Evolutionary conservation across 2,113 vertebrate genomes (phyloP).

Genomic region (Dicerorhinus sumatrensis): DNA sequence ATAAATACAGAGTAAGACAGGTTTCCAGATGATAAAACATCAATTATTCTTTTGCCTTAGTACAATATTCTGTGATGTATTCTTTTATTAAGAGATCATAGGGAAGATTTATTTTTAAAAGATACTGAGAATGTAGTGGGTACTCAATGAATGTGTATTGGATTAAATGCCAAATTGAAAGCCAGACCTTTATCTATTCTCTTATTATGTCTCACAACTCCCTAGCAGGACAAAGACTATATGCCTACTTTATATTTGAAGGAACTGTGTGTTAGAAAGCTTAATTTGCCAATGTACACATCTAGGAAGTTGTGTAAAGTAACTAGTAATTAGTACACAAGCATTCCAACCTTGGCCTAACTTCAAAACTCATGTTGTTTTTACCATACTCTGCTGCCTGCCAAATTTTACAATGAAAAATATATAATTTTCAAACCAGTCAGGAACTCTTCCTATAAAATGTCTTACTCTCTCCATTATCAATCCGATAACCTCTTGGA

Average conservation of each 20-base stretch:
- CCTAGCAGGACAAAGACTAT: background rate
- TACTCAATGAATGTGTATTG: background rate
- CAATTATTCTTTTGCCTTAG: slow-evolving; percentile 38
- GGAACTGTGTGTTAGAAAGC: background rate
- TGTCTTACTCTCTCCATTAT: background rate
- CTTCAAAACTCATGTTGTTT: slow-evolving; percentile 29
- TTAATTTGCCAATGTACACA: background rate
- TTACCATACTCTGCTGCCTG: background rate
- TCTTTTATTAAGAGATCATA: slow-evolving; percentile 34
- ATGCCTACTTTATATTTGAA: background rate
- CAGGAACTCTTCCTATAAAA: slow-evolving; percentile 42
- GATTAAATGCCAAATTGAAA: slow-evolving; percentile 58
- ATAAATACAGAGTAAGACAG: slow-evolving; percentile 21
- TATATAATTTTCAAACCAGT: slow-evolving; percentile 51
- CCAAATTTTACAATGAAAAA: slow-evolving; percentile 55
- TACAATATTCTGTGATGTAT: background rate
- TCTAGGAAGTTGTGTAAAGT: background rate
- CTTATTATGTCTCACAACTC: background rate
- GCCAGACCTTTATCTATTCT: background rate
- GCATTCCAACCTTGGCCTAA: slow-evolving; percentile 18
- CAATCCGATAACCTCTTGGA: background rate
- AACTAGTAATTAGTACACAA: slow-evolving; percentile 23
- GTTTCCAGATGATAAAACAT: background rate
- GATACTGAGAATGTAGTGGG: background rate
- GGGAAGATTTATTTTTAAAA: slow-evolving; percentile 46